Evolutionary conservation across 2,113 vertebrate species (phyloP).

Genomic region (Sinosuthora webbiana): DNA sequence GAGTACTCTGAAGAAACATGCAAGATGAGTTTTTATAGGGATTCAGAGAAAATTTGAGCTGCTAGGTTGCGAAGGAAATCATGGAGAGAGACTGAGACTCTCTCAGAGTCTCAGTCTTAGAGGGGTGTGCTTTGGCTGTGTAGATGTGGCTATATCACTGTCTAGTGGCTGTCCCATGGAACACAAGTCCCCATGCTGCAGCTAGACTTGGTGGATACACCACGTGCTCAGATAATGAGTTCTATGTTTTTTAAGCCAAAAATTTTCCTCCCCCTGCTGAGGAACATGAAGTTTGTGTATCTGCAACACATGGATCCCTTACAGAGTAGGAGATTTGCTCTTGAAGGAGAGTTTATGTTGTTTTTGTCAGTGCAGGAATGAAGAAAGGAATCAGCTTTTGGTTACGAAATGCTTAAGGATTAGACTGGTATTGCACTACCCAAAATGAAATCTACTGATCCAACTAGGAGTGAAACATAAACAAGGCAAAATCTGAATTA

Average conservation of each 20-base stretch:
- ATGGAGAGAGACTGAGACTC: background rate
- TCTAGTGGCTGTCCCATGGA: slow-evolving; percentile 52
- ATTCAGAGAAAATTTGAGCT: background rate
- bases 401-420: background rate
- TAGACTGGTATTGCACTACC: background rate
- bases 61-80: background rate
- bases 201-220: slow-evolving; percentile 18
- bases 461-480: slow-evolving; percentile 14
- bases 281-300: background rate
- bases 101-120: no score
- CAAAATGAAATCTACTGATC: background rate
- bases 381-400: background rate
- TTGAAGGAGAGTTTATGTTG: background rate
- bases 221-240: slow-evolving; percentile 4
- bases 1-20: background rate
- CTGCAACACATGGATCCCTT: background rate
- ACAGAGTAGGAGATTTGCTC: slow-evolving; percentile 7
- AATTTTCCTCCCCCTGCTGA: slow-evolving; percentile 37
- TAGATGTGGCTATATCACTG: slow-evolving; percentile 60
- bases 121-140: background rate
- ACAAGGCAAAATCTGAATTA: slow-evolving; percentile 54
- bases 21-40: background rate
- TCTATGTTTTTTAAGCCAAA: slow-evolving; percentile 7
- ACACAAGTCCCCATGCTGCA: background rate
- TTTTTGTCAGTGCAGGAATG: slow-evolving; percentile 5